Base-by-base conservation (phyloP, 2,113 vertebrate species). In the Sander vitreus region DNA sequence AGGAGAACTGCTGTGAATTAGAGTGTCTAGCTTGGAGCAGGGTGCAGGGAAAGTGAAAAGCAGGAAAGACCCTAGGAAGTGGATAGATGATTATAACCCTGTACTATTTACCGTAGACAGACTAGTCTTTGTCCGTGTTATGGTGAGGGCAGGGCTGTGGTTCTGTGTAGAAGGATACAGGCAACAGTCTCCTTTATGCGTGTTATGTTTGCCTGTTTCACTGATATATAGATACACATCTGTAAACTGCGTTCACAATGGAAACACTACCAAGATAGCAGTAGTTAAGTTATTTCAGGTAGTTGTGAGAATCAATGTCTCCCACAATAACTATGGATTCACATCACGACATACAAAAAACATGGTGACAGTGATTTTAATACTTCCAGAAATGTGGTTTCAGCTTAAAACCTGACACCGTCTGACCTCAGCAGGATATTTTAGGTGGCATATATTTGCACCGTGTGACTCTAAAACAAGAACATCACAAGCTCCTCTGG, bases 401-500 rank as follows among this genome's bases (percentile, higher is more conserved):
- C 59, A 83, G 50, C 78, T 81, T 75, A 39, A 71, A 85, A 81
- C 64, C 45, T 74, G 76, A 67, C 69, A 78, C 36, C 58, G 18
- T 60, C 59, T 81, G 81, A 88, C 86, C 81, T 77, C 85, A 70
- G 81, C 83, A 47, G 78, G 83, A 86, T 91, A 93, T 90, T 91
- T 93, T 86, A 30, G 74, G 88, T 90, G 80, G 65, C 68, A 77
- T 70, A 80, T 66, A 81, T 88, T 89, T 86, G 66, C 84, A 85
- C 81, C 0, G 68, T 63, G 69, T 68, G 76, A 85, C 78, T 83
- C 72, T 73, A 54, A 78, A 84, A 69, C 53, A 55, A 48, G 69
- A 84, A 83, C 43, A 85, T 69, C 68, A 64, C 73, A 78, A 72
- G 50, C 66, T 76, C 72, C 25, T 78, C 59, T 39, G 65, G 55